Conservation (phyloP, 2,797 vertebrate genomes). For the Cyprinodon diabolis region DNA sequence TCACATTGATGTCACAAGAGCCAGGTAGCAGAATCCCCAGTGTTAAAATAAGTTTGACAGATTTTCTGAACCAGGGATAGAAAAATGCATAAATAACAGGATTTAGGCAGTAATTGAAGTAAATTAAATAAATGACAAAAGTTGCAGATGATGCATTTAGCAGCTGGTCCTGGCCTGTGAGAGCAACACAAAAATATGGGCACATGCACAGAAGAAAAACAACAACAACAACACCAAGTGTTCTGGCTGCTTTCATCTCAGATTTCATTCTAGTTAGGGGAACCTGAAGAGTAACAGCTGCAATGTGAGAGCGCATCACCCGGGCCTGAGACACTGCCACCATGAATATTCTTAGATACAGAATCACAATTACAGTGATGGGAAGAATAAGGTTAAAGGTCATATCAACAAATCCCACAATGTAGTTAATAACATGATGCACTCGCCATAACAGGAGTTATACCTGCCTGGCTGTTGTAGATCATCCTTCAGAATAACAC, state of each 20-base stretch:
- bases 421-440: slow-evolving; percentile 23
- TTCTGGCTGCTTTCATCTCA: slow-evolving; percentile 2
- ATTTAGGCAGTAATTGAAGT: slow-evolving; percentile 26
- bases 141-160: neutral
- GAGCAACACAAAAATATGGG: neutral
- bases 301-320: neutral
- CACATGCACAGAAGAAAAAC: neutral
- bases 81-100: slow-evolving; percentile 22
- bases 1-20: too few relatives aligned
- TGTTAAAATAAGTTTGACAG: neutral
- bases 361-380: slow-evolving; percentile 9
- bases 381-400: slow-evolving; percentile 25
- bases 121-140: slow-evolving; percentile 21
- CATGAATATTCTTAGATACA: slow-evolving; percentile 5
- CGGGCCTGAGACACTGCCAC: neutral
- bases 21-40: too few relatives aligned
- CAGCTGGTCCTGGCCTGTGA: neutral
- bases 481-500: neutral
- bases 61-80: slow-evolving; percentile 41
- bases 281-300: neutral
- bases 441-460: slow-evolving; percentile 51
- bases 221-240: neutral
- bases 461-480: slow-evolving; percentile 6
- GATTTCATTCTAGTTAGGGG: neutral
- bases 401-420: slow-evolving; percentile 33